Conservation (phyloP, 2,888 invertebrate species). For the Synanthedon myopaeformis region DNA sequence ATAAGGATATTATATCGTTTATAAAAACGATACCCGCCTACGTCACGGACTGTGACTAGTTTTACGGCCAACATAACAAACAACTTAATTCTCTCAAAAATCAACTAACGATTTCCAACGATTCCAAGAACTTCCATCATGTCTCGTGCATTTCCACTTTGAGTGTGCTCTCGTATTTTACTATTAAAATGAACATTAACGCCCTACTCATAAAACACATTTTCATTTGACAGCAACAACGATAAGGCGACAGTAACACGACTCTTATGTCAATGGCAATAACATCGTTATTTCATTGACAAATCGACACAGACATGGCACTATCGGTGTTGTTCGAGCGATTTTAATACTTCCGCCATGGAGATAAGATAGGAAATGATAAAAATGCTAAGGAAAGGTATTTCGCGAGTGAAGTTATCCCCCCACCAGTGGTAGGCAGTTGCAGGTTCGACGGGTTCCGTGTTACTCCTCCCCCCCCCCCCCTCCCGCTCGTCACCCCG, state of each 20-base stretch:
- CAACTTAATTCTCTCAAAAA: slow-evolving; percentile 48
- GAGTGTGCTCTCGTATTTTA: too few species aligned
- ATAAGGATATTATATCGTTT: too few species aligned
- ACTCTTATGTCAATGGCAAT: neutral
- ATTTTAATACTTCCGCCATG: neutral
- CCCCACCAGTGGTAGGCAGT: slow-evolving; percentile 22
- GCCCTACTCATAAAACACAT: too few species aligned
- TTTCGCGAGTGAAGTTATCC: slow-evolving; percentile 41
- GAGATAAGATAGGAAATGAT: neutral
- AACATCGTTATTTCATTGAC: neutral
- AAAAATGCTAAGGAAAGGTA: slow-evolving; percentile 19
- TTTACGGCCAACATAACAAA: slow-evolving; percentile 39
- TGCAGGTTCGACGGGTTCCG: slow-evolving; percentile 65
- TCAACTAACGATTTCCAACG: slow-evolving; percentile 18
- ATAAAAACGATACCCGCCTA: too few species aligned
- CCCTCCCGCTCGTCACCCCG: slow-evolving; percentile 17
- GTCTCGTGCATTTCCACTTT: slow-evolving; percentile 37
- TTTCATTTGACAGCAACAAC: neutral
- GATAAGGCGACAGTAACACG: neutral
- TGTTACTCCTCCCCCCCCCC: slow-evolving; percentile 39
- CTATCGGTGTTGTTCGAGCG: neutral
- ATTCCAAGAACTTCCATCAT: slow-evolving; percentile 49
- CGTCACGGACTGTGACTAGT: slow-evolving; percentile 14
- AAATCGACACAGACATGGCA: neutral
- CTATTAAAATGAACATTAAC: too few species aligned